A percentile compares a stretch with the other conserved stretches of the same genome.
These are phyloP conservation scores for Nesogale talazaci DNA, from an alignment of 2,113 vertebrate genomes.

Conservation along the genomic window DNA sequence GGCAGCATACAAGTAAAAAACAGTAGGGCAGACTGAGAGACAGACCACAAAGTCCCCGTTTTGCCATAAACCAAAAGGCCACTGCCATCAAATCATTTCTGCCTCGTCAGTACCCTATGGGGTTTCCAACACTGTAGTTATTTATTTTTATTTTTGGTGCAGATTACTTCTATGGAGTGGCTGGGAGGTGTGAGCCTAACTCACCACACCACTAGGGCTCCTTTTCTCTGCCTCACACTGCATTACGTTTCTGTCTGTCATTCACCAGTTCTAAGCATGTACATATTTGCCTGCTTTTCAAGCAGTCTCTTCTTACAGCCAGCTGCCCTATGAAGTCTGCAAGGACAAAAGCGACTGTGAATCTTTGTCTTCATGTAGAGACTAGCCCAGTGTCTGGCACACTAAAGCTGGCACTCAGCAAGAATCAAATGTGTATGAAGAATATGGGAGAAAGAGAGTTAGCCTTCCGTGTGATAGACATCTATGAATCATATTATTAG, in stretches of 20 bases:
- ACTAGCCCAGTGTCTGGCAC: neutral
- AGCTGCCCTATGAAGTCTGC: neutral
- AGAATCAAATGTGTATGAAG: neutral
- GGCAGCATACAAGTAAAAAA: neutral
- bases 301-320: neutral
- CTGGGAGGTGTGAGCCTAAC: no score
- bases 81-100: no score
- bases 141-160: no score
- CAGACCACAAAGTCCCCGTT: accelerated
- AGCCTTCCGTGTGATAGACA: neutral
- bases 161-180: no score
- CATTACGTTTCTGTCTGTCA: neutral
- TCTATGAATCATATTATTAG: neutral
- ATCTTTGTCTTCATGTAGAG: neutral
- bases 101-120: no score
- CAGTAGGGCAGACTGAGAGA: neutral
- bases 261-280: neutral
- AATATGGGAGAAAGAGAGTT: neutral
- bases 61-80: neutral
- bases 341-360: neutral
- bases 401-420: neutral
- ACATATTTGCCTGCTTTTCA: neutral
- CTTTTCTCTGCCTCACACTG: no score
- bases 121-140: no score
- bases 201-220: no score